Base-by-base conservation (phyloP, 2,113 vertebrate species). In the Xiphophorus couchianus region DNA sequence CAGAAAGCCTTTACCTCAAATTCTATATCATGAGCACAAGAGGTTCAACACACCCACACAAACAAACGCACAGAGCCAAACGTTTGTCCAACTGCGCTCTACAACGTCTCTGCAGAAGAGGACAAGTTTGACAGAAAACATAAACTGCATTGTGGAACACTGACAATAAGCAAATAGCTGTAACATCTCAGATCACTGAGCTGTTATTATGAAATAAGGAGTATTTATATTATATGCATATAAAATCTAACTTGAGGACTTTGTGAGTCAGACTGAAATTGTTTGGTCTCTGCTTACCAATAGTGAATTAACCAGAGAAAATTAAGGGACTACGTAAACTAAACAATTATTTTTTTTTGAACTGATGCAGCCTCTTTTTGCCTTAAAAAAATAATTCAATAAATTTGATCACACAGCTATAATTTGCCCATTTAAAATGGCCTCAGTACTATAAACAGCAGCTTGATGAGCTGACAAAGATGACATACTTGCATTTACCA, bases 1-100 rank as follows among this genome's bases (percentile, higher is more conserved):
- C n/a, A 67, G 87, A 88, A 84, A 81, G 82, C 78, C 73, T 54
- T 37, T 73, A 82, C 87, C 83, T 88, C 84, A 89, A 88, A 86
- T 86, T 88, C 86, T 86, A 88, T 86, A 87, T 89, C 74, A 88
- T 79, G 81, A 77, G 77, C 25, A 62, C 14, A 44, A 76, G 74
- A 80, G 19, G 67, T 37, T 77, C 76, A 68, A 82, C 81, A 83
- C 83, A 78, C 84, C 81, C 83, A 77, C 69, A 35, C 48, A 22
- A 22, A 67, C 62, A 67, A 73, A 72, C 69, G 70, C 48, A 71
- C 0, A 12, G 27, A 28, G 62, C 77, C 3, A 25, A 31, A 73
- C 35, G 37, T 14, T 4, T 25, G 35, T 66, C 15, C 68, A 2
- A 68, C 25, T 44, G 44, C 15, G 35, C 72, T 60, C 71, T 82